Evolutionary conservation across 2,797 vertebrate species (phyloP), one percentile per base, ranked within the genome.

Genomic region (Nannoperca australis): DNA sequence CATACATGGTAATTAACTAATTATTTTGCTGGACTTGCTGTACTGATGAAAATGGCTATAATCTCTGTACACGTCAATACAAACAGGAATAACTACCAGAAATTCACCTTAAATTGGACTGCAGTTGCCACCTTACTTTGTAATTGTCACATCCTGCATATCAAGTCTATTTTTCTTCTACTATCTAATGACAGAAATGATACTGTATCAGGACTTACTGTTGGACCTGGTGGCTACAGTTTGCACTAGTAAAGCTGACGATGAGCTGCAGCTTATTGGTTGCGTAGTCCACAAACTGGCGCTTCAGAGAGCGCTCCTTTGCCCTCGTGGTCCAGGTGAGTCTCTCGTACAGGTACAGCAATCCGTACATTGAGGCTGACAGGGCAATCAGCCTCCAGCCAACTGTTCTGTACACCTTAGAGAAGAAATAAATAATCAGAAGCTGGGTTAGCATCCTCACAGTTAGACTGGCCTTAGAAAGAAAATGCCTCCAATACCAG

Each of bases 171-270:
- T 70, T 53, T 53, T 55, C 22, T 2, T 50, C 51, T 27, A 40
- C 20, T n/a, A 36, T 27, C 5, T 20, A n/a, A 50, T 13, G 5
- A 30, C 5, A 53, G 20, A 27, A 27, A 17, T 27, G 2, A 10
- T 1, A 5, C 17, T 3, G 32, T 7, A 24, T 53, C 3, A 12
- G 38, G 24, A 96, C 98, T 96, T 89, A 99, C 98, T 99, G 98
- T 67, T 99, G 97, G 75, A 99, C 98, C 93, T 99, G 98, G 83
- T 98, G 97, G 90, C 97, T 99, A 82, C 98, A 99, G 90, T 97
- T 99, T 5, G 97, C 96, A 5, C 98, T 98, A 0, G 98, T 99
- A 58, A 99, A 96, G 84, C 94, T 97, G 81, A 99, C 96, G 0
- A 99, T 97, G 94, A 98, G 94, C 87, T 99, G 97, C 78, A 99